Evolutionary conservation across 2,113 vertebrate species (phyloP).

Genomic region (Clinocottus analis): DNA sequence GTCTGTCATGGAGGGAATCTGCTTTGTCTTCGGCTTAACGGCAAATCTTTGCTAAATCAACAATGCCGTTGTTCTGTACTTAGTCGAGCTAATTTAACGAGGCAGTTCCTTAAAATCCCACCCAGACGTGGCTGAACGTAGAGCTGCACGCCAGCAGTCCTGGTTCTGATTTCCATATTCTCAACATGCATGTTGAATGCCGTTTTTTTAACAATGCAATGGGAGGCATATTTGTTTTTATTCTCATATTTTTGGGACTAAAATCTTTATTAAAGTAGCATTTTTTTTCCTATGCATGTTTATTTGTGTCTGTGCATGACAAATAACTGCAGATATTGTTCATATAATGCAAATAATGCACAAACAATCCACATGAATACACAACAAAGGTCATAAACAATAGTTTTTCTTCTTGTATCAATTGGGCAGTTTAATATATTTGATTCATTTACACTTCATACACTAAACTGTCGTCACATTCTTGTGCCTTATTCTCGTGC

Average conservation of each 20-base stretch:
- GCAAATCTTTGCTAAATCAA: conserved; percentile 52
- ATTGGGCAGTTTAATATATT: background rate
- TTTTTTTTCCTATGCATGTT: background rate
- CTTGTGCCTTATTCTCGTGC: too few species aligned
- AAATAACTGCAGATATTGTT: background rate
- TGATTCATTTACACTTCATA: too few species aligned
- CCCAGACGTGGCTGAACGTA: conserved; percentile 17
- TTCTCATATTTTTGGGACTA: background rate
- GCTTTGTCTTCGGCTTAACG: conserved; percentile 63
- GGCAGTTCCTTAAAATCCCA: conserved; percentile 49
- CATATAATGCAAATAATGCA: too few species aligned
- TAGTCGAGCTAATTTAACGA: conserved; percentile 46
- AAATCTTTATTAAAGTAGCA: background rate
- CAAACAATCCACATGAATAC: background rate
- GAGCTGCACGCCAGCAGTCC: too few species aligned
- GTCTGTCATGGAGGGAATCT: conserved; percentile 46
- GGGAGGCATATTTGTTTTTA: background rate
- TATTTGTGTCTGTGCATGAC: background rate
- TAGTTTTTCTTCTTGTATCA: background rate
- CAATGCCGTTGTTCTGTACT: conserved; percentile 56
- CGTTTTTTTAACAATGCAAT: background rate
- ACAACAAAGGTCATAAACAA: background rate
- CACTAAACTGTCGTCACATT: too few species aligned
- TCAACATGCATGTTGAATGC: background rate
- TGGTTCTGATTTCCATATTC: background rate